A percentile compares a stretch with the other conserved stretches of the same genome.
phyloP scores from a whole-genome alignment of 1,140 invertebrate species.

The Calosoma granatense region DNA sequence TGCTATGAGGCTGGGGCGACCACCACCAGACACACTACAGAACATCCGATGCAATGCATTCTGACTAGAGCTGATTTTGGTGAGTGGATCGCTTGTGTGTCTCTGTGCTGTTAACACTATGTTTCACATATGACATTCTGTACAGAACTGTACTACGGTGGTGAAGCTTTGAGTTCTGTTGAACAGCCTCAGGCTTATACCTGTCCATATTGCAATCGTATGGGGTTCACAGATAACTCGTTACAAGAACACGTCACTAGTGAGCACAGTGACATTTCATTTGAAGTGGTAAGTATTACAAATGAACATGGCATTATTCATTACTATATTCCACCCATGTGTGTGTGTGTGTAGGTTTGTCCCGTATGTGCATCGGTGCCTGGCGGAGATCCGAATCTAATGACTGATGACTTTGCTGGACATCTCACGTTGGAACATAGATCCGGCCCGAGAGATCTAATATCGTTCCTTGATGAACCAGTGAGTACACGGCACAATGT shows the following conservation, averaged over 20 bases:
- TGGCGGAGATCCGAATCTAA: slow-evolving; percentile 92
- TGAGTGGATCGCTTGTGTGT: slow-evolving; percentile 36
- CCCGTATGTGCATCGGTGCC: slow-evolving; percentile 92
- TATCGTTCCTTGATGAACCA: slow-evolving; percentile 84
- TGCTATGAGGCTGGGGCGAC: slow-evolving; percentile 93
- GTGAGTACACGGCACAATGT: slow-evolving; percentile 54
- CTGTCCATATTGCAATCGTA: slow-evolving; percentile 91
- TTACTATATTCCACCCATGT: slow-evolving; percentile 10
- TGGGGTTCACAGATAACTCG: slow-evolving; percentile 88
- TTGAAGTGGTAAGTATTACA: slow-evolving; percentile 66
- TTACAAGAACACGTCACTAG: slow-evolving; percentile 87
- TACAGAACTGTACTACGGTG: slow-evolving; percentile 87
- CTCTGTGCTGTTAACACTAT: background rate
- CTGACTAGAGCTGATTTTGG: slow-evolving; percentile 93
- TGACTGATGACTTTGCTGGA: slow-evolving; percentile 94
- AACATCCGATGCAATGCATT: slow-evolving; percentile 98
- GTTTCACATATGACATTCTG: background rate
- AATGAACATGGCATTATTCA: background rate
- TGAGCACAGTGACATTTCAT: slow-evolving; percentile 75
- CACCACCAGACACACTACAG: slow-evolving; percentile 83
- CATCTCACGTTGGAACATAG: slow-evolving; percentile 93
- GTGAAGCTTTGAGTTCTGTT: slow-evolving; percentile 71
- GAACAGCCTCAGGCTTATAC: slow-evolving; percentile 93
- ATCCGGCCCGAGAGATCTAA: slow-evolving; percentile 72
- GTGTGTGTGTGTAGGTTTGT: slow-evolving; percentile 40